Evolutionary conservation across 2,113 vertebrate species (phyloP), one percentile per base, ranked within the genome.

Genomic region (Hystrix brachyura): DNA sequence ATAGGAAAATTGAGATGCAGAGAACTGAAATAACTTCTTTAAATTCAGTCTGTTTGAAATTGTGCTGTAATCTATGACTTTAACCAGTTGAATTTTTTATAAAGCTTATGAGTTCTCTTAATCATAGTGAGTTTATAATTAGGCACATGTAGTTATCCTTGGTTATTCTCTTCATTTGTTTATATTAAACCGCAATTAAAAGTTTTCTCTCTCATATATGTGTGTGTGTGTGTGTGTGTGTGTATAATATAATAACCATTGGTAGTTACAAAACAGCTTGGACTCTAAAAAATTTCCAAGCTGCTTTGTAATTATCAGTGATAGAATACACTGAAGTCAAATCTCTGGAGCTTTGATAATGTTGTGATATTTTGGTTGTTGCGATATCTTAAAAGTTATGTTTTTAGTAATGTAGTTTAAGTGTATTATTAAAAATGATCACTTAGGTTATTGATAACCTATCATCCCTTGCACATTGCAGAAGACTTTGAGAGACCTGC

Each of bases 11-110:
- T 88, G 80, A 91, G n/a, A 17, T 29, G 32, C 6, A 74, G 57
- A 84, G 8, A 32, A 64, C 69, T 81, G 84, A 93, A 93, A 86
- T 91, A 86, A 89, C 62, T 93, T 93, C 53, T 83, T 84, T 27
- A 90, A 87, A 84, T 57, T 65, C 29, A 93, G 74, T 76, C 2
- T 88, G 48, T 74, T 90, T 96, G 27, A 84, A 60, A 55, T 92
- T 92, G 34, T 12, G 21, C 6, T 48, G 6, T 83, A 51, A 46
- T 84, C 38, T 83, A 29, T 60, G 69, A 51, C 62, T 69, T 96
- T 29, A 76, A 74, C n/a, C 27, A 84, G 38, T 59, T 87, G 57
- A 96, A 93, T 90, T 90, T n/a, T 90, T 87, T 60, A 64, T 8
- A 89, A 74, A 34, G 32, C 17, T 91, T 83, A 25, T 3, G 43